These are phyloP conservation scores for Gallinago nigripennis DNA, from an alignment of 2,797 vertebrate genomes.

Conservation along the genomic window DNA sequence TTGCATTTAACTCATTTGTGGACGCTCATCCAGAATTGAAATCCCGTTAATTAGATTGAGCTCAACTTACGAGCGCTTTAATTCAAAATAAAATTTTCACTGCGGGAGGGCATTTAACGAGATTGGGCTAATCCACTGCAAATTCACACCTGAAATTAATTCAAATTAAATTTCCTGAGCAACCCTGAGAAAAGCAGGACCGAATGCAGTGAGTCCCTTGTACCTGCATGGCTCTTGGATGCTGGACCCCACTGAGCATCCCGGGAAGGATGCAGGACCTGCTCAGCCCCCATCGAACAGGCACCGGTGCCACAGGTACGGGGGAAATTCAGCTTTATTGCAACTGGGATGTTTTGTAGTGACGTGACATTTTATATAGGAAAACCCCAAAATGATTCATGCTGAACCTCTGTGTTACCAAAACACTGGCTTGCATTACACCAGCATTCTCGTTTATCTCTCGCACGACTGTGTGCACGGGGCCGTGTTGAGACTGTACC, in stretches of 20 bases:
- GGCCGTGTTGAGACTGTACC: neutral
- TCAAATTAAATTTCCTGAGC: neutral
- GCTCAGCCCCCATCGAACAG: fast-evolving
- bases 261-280: neutral
- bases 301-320: fast-evolving
- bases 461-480: fast-evolving
- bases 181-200: neutral
- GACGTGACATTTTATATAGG: fast-evolving
- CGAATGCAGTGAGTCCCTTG: fast-evolving
- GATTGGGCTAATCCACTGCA: neutral
- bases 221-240: fast-evolving
- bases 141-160: neutral
- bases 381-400: neutral
- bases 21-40: neutral
- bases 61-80: neutral
- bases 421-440: neutral
- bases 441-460: neutral
- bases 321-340: neutral
- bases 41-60: neutral
- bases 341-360: neutral
- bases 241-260: neutral
- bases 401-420: fast-evolving
- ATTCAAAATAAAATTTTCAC: neutral
- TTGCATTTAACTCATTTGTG: neutral
- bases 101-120: neutral